Evolutionary conservation across 2,113 vertebrate species (phyloP).

Genomic region (Cinclus mexicanus): DNA sequence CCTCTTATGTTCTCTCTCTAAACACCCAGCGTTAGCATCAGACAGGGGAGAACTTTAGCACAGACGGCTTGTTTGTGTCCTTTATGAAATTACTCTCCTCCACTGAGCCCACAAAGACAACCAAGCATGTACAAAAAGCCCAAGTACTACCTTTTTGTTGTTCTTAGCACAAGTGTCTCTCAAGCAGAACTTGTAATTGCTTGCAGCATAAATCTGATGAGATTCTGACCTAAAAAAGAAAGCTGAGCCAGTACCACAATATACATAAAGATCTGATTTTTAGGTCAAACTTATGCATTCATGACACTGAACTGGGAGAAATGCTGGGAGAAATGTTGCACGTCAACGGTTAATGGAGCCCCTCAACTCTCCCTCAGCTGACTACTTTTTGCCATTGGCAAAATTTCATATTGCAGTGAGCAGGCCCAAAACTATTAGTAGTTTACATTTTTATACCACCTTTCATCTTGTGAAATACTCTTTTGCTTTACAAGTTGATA

Average conservation of each 20-base stretch:
- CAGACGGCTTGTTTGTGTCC: neutral
- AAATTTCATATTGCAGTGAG: neutral
- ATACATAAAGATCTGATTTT: neutral
- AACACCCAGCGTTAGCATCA: neutral
- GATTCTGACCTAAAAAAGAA: neutral
- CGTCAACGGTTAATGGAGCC: neutral
- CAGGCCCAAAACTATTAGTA: neutral
- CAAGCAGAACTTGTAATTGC: neutral
- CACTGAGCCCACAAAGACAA: neutral
- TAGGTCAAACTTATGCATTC: neutral
- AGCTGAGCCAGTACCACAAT: rapidly evolving
- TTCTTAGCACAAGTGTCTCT: neutral
- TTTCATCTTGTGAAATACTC: constrained; percentile 26
- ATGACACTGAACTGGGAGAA: neutral
- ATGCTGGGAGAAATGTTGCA: neutral
- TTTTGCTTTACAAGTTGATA: constrained; percentile 5
- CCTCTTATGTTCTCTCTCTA: neutral
- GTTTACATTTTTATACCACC: constrained; percentile 1
- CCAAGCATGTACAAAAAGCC: neutral
- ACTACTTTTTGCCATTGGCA: constrained; percentile 5
- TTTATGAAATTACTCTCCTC: neutral
- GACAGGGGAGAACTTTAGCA: neutral
- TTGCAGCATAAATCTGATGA: neutral
- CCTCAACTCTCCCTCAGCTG: neutral
- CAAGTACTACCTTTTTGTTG: neutral